A percentile compares a stretch with the other conserved stretches of the same genome.
Conservation (phyloP, 35 echinoderm and acorn worm genomes). For the Ophioderma brevispina region DNA sequence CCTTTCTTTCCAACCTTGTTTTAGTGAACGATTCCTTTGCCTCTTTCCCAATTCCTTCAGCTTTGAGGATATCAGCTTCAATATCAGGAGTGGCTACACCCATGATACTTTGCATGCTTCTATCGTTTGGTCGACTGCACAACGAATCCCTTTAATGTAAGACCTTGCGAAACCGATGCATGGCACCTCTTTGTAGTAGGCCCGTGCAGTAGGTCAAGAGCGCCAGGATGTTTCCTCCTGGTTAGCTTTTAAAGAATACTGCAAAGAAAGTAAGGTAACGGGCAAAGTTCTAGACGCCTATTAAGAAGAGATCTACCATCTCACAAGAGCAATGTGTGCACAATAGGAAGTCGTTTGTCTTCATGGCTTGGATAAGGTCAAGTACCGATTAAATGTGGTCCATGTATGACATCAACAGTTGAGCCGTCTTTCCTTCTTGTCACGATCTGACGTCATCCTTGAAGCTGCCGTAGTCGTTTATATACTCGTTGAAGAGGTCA, state of each 20-base stretch:
- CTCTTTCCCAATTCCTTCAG: constrained; percentile 36
- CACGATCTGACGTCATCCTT: constrained; percentile 24
- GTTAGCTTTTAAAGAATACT: constrained; percentile 49
- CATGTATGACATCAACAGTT: constrained; percentile 68
- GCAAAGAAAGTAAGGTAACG: constrained; percentile 43
- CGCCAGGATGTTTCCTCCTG: constrained; percentile 54
- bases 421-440: constrained; percentile 53
- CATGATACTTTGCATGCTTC: constrained; percentile 64
- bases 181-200: constrained; percentile 18
- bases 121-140: constrained; percentile 81
- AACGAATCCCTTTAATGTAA: constrained; percentile 54
- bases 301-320: constrained; percentile 71
- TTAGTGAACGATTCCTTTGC: constrained; percentile 16
- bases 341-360: constrained; percentile 54
- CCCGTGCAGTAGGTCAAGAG: constrained; percentile 48
- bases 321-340: not conserved
- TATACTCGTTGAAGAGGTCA: not conserved
- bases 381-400: constrained; percentile 58
- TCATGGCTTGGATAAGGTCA: constrained; percentile 26
- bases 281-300: constrained; percentile 52
- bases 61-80: constrained; percentile 17
- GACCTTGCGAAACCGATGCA: no score
- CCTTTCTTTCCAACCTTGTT: constrained; percentile 4
- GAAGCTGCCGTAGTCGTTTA: constrained; percentile 14
- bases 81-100: constrained; percentile 17